Percentiles rank a stretch among this genome's conserved stretches.
Conservation (phyloP, 1,140 invertebrate species). For the Brachionus rotundiformis region DNA sequence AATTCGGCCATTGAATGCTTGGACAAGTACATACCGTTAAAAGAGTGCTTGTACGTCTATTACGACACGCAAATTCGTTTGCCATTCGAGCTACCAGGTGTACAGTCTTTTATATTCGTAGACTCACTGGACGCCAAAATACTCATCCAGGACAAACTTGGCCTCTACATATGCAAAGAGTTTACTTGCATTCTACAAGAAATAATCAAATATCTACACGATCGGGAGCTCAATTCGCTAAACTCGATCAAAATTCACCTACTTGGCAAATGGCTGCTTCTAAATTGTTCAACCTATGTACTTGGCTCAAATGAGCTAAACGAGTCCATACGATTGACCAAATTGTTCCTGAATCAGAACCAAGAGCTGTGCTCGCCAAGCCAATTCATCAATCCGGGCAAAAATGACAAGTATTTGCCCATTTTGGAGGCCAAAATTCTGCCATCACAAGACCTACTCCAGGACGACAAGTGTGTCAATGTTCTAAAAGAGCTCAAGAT, state of each 20-base stretch:
- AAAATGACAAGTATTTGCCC: slow-evolving; percentile 28
- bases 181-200: slow-evolving; percentile 17
- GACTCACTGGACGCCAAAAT: slow-evolving; percentile 6
- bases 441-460: slow-evolving; percentile 7
- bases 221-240: not conserved
- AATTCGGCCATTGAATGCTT: slow-evolving; percentile 14
- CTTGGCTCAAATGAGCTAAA: not conserved
- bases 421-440: slow-evolving; percentile 24
- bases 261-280: slow-evolving; percentile 42
- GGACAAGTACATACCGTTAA: slow-evolving; percentile 24
- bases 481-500: slow-evolving; percentile 44
- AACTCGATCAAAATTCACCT: slow-evolving; percentile 32
- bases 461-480: not conserved
- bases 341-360: slow-evolving; percentile 33
- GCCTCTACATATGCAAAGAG: not conserved
- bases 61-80: slow-evolving; percentile 49
- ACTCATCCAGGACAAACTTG: slow-evolving; percentile 7
- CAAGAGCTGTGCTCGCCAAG: slow-evolving; percentile 30
- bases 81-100: slow-evolving; percentile 25
- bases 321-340: not conserved
- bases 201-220: not conserved
- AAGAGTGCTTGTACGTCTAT: not conserved
- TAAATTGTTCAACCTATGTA: slow-evolving; percentile 20
- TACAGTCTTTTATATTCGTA: slow-evolving; percentile 22
- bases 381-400: slow-evolving; percentile 44